Evolutionary conservation across 2,888 invertebrate species (phyloP).

Genomic region (Kryphioiulus occultus): DNA sequence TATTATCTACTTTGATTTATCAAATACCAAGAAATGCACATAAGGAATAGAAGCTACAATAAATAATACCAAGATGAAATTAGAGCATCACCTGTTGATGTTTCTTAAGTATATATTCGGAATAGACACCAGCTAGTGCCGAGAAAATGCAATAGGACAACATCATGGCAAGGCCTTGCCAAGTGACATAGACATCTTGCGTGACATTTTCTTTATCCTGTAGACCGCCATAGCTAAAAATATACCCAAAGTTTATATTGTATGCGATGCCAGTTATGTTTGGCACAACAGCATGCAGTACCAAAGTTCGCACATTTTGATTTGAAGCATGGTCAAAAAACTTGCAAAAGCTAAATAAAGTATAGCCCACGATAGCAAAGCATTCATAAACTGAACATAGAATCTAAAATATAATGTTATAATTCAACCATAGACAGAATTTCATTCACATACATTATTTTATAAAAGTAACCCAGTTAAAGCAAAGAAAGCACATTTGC

Average conservation of each 20-base stretch:
- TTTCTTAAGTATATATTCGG: conserved; percentile 50
- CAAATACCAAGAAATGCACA: not conserved
- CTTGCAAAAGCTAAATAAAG: too few relatives aligned
- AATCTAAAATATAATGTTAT: too few relatives aligned
- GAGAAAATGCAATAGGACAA: conserved; percentile 48
- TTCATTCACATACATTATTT: too few relatives aligned
- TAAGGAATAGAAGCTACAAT: not conserved
- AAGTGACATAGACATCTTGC: conserved; percentile 49
- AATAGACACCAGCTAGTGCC: conserved; percentile 51
- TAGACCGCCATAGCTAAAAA: conserved; percentile 49
- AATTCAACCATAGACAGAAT: too few relatives aligned
- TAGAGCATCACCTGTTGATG: conserved; percentile 47
- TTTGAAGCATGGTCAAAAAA: too few relatives aligned
- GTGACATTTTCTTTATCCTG: conserved; percentile 39
- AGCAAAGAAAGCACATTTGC: too few relatives aligned
- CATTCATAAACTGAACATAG: too few relatives aligned
- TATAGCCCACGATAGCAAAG: too few relatives aligned
- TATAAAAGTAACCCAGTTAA: too few relatives aligned
- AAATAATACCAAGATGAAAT: not conserved
- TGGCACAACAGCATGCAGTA: not conserved
- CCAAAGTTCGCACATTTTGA: not conserved
- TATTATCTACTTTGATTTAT: too few relatives aligned
- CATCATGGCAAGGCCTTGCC: conserved; percentile 50
- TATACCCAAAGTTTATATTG: not conserved
- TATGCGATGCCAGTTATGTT: not conserved